Base-by-base conservation (phyloP, 2,888 invertebrate species). In the Drosophila testacea region DNA sequence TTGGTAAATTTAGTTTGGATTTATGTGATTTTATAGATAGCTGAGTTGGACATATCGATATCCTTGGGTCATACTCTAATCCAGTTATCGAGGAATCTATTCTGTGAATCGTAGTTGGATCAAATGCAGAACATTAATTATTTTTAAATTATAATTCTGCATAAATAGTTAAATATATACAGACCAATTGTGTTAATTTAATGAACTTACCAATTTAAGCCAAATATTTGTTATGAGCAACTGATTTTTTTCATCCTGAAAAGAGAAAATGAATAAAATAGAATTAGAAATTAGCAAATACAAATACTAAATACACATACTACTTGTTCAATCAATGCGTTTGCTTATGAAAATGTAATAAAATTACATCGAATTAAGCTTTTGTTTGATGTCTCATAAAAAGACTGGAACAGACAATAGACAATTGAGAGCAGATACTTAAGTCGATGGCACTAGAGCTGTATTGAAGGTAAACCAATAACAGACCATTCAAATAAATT, bases 211-310 rank as follows among this genome's bases (percentile, higher is more conserved):
- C 95, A 98, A 94, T 95, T 97, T 97, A 90, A 98, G 95, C 98
- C 98, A 98, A 94, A 98, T 97, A 94, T 98, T 98, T 92, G 98
- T 97, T 93, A 98, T 97, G 92, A 98, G 95, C 93, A 98, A 95
- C 94, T 98, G 98, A 94, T 98, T 98, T 94, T 98, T 98, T 94
- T 98, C 98, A 94, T 98, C 98, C 98, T 98, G 95, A 83, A 95
- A 95, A 91, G 89, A 91, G 86, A 89, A 82, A 71, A 55, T 38
- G 32, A 48, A 39, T 38, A 41, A 56, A 41, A 54, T 36, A 22
- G 16, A 36, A 62, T 59, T 51, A 65, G 22, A 57, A 39, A 48
- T 47, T 4, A 13, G 36, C 46, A 48, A 55, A 46, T 44, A 42
- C 32, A 32, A 32, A 32, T 32, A 32, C 32, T 22, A 22, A 22